Base-by-base conservation (phyloP, 2,888 invertebrate species). In the Piscicola geometra region DNA sequence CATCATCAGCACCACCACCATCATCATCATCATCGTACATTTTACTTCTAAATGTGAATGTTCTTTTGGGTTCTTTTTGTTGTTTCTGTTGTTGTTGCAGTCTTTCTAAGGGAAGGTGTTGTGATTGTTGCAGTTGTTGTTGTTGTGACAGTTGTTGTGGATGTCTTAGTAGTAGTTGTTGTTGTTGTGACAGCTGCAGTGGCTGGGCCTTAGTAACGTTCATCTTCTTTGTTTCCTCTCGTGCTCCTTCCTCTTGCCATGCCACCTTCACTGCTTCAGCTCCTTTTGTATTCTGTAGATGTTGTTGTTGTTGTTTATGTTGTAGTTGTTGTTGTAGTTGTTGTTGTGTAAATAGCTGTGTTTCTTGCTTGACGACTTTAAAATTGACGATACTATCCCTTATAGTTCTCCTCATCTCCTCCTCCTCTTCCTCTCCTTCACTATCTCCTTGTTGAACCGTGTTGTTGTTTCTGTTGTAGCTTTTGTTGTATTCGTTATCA, bases 381-480 rank as follows among this genome's bases (percentile, higher is more conserved):
- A 78, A 77, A 60, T 73, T 78, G 35, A 77, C 76, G 64, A 78
- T 77, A 50, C 77, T 77, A 71, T 79, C 75, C 9, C 77, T 75
- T 47, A 80, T 75, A 60, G 77, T 79, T 71, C 78, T 76, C 28
- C 78, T 72, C 35, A 78, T 25, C 2, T 71, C 77, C n/a, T 75
- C 75, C n/a, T 36, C n/a, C 5, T 56, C n/a, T 5, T 3, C 3
- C 9, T 9, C 9, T n/a, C 3, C 12, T 18, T 3, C n/a, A 5
- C 21, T 25, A 21, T 56, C n/a, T 3, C n/a, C n/a, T 3, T 18
- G 3, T 25, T 25, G 5, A n/a, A n/a, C n/a, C 12, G 9, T 56
- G n/a, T 18, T 56, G 60, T 25, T 25, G 60, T n/a, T 25, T 25
- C 5, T 18, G 60, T 56, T 56, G 21, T 18, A 56, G 25, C 9